phyloP scores from a whole-genome alignment of 2,113 vertebrate genomes.

The Grus americana region DNA sequence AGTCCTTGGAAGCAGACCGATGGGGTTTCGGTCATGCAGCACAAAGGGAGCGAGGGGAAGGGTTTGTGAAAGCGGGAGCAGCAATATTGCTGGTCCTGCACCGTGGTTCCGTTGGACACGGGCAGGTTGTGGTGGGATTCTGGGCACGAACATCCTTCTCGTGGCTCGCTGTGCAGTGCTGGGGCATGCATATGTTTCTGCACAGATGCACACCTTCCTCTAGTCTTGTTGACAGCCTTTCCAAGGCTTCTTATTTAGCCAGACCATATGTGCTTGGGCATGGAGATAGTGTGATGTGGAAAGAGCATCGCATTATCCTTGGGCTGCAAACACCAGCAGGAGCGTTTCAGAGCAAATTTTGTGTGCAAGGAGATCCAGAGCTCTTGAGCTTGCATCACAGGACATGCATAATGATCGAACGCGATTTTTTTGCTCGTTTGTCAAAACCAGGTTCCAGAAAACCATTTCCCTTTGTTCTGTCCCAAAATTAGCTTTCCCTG shows the following conservation, averaged over 20 bases:
- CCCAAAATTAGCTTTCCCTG: background rate
- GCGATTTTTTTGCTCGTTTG: background rate
- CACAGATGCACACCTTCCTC: slow-evolving; percentile 59
- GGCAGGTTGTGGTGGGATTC: background rate
- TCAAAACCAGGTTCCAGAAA: background rate
- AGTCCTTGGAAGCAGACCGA: background rate
- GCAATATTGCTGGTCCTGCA: background rate
- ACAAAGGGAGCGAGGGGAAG: background rate
- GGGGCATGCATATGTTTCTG: slow-evolving; percentile 29
- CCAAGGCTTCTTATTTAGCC: slow-evolving; percentile 53
- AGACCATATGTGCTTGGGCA: slow-evolving; percentile 60
- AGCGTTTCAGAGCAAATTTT: background rate
- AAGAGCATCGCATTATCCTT: slow-evolving; percentile 44
- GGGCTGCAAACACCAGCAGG: slow-evolving; percentile 41
- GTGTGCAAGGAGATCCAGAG: background rate
- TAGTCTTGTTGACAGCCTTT: slow-evolving; percentile 53
- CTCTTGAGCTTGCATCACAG: background rate
- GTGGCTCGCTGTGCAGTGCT: background rate
- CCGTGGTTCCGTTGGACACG: background rate
- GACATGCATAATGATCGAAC: fast-evolving
- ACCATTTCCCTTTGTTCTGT: background rate
- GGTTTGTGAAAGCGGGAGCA: background rate
- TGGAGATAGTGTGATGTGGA: slow-evolving; percentile 39
- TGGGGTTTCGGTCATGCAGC: background rate
- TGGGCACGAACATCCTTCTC: background rate